phyloP scores from a whole-genome alignment of 2,888 invertebrate species.

The Dascillus cervinus region DNA sequence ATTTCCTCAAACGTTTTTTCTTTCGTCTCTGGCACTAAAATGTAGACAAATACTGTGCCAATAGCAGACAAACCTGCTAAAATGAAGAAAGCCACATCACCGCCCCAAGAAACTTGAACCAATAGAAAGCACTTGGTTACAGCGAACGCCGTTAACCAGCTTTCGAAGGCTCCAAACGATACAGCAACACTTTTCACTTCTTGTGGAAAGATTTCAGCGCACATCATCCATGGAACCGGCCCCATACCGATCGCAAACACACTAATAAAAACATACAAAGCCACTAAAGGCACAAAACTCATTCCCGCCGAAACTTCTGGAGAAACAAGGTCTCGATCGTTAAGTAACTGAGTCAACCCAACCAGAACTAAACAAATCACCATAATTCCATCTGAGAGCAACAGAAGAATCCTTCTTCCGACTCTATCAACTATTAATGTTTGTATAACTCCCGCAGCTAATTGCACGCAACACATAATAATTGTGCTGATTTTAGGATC shows the following conservation, averaged over 20 bases:
- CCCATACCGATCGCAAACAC: constrained; percentile 74
- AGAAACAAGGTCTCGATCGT: constrained; percentile 28
- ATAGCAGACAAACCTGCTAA: constrained; percentile 57
- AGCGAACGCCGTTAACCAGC: constrained; percentile 68
- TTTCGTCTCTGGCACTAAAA: constrained; percentile 47
- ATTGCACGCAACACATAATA: constrained; percentile 60
- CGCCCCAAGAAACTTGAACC: constrained; percentile 47
- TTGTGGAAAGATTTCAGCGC: constrained; percentile 66
- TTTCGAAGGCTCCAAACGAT: constrained; percentile 66
- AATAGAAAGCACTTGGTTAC: constrained; percentile 62
- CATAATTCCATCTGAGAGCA: constrained; percentile 61
- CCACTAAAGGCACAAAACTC: constrained; percentile 63
- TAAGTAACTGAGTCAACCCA: constrained; percentile 55
- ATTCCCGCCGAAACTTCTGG: constrained; percentile 40
- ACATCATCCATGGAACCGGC: constrained; percentile 76
- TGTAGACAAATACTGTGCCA: constrained; percentile 58
- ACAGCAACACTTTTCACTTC: constrained; percentile 67
- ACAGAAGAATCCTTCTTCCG: constrained; percentile 65
- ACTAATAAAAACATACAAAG: constrained; percentile 64
- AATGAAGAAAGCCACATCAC: constrained; percentile 60
- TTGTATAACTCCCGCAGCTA: constrained; percentile 61
- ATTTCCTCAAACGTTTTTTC: constrained; percentile 21
- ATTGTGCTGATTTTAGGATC: constrained; percentile 46
- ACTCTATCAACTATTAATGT: constrained; percentile 67
- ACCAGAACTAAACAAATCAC: constrained; percentile 56